phyloP scores from a whole-genome alignment of 2,797 vertebrate genomes.

The Acanthurus lineatus region DNA sequence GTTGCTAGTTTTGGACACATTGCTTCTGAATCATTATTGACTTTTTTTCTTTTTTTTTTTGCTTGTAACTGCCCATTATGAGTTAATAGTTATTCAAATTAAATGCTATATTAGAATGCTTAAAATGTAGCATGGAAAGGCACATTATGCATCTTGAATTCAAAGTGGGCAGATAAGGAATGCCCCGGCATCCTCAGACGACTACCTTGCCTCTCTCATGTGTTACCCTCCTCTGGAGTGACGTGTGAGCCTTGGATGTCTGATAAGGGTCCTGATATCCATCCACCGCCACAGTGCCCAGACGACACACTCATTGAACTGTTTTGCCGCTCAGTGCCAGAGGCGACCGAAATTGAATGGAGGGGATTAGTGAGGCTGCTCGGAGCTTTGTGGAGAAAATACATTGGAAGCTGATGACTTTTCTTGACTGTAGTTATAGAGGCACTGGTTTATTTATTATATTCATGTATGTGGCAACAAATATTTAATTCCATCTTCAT shows the following conservation, averaged over 20 bases:
- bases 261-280: slow-evolving; percentile 64
- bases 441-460: slow-evolving; percentile 55
- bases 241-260: slow-evolving; percentile 32
- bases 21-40: not conserved
- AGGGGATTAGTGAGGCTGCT: slow-evolving; percentile 67
- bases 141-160: slow-evolving; percentile 39
- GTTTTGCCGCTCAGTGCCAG: slow-evolving; percentile 34
- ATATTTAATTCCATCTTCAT: slow-evolving; percentile 57
- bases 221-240: slow-evolving; percentile 27
- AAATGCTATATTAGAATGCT: too few relatives aligned
- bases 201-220: slow-evolving; percentile 30
- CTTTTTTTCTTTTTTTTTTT: not conserved
- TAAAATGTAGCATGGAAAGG: too few relatives aligned
- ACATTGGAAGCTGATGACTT: slow-evolving; percentile 66
- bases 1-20: too few relatives aligned
- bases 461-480: slow-evolving; percentile 32
- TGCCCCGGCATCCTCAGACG: slow-evolving; percentile 22
- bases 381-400: slow-evolving; percentile 51
- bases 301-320: slow-evolving; percentile 42
- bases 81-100: too few relatives aligned
- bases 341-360: slow-evolving; percentile 45
- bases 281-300: slow-evolving; percentile 49
- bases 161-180: slow-evolving; percentile 47
- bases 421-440: slow-evolving; percentile 44
- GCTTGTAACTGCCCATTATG: too few relatives aligned